Percentiles rank a stretch among this genome's conserved stretches.
Conservation (phyloP, 2,888 invertebrate species). For the Pegoplata infirma region DNA sequence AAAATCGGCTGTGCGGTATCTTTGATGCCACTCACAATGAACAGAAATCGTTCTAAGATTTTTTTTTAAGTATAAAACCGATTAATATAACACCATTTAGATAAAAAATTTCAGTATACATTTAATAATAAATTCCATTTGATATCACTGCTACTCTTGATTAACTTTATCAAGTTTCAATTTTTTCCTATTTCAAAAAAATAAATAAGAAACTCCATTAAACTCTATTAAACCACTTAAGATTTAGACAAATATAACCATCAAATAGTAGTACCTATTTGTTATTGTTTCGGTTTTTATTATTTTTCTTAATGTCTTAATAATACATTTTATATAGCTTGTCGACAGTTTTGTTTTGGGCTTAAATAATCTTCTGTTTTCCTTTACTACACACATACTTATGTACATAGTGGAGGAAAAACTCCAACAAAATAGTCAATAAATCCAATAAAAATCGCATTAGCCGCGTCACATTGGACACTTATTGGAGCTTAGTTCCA, state of each 20-base stretch:
- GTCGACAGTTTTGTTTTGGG: not conserved
- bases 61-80: no score
- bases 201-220: not conserved
- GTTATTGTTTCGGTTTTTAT: not conserved
- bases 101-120: no score
- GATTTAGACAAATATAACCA: not conserved
- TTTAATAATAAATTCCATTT: no score
- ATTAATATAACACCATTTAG: no score
- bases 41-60: no score
- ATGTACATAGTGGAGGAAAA: no score
- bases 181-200: not conserved
- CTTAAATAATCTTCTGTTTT: not conserved
- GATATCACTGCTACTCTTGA: not conserved
- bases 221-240: not conserved
- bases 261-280: no score
- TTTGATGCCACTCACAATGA: no score
- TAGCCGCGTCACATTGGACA: constrained; percentile 66
- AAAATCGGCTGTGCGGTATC: no score
- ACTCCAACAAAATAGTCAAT: constrained; percentile 1
- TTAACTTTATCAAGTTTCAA: not conserved
- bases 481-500: constrained; percentile 13
- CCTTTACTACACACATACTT: not conserved
- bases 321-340: not conserved
- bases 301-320: no score
- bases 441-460: constrained; percentile 73